Evolutionary conservation across 2,888 invertebrate species (phyloP), one percentile per base, ranked within the genome.

Genomic region (Dasysyrphus tricinctus): DNA sequence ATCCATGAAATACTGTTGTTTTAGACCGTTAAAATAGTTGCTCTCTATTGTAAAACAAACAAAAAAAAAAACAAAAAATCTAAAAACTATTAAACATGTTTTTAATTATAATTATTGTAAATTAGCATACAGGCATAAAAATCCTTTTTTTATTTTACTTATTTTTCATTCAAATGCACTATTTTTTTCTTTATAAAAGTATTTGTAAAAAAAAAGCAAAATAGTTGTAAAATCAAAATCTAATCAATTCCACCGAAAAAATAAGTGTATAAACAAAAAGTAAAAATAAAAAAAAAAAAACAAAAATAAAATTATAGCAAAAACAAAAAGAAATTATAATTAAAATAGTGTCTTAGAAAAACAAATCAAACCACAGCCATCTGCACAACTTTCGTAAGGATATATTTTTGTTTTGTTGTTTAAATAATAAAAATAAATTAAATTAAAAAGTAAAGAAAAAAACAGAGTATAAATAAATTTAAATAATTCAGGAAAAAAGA

Each of bases 21-120:
- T 86, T 44, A 82, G 78, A 86, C 65, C 82, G 86, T 86, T 86
- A 86, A 86, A 86, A 82, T 82, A 86, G 86, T 86, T 86, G 86
- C 86, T 82, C 82, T 82, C 86, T 86, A 86, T 85, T 88, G 72
- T 73, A 57, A 49, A 24, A 51, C 12, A 34, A 12, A 44, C 57
- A 39, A 42, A 5, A 47, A 77, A 37, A n/a, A n/a, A 34, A 12
- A 44, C 57, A 39, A 42, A 5, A 47, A 77, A 37, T n/a, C 67
- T 61, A 44, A 44, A 34, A 44, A 37, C 16, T 14, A 14, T 37
- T 37, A 37, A 51, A 51, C 12, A 39, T 51, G 16, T 51, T 39
- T 51, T 24, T 16, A 51, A 24, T 29, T 29, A 32, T 32, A 29
- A 34, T 39, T 69, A 69, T 57, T 85, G 51, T 74, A 12, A 80